Conservation (phyloP, 2,797 vertebrate species). For the Malurus leucopterus region DNA sequence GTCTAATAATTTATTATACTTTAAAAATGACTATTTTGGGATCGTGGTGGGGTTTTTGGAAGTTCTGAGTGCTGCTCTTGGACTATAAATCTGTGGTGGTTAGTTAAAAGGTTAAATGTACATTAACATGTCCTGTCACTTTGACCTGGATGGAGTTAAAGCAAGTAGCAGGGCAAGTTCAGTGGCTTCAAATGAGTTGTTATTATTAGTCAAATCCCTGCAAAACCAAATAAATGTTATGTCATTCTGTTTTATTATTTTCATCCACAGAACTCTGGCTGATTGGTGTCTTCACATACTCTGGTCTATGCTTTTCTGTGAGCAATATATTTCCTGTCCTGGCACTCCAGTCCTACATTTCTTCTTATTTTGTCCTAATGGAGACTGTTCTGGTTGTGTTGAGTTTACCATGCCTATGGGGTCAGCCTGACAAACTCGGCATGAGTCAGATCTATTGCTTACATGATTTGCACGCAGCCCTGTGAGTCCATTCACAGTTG, state of each 20-base stretch:
- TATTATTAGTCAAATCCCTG: background rate
- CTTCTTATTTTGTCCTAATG: background rate
- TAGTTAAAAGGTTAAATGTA: slow-evolving; percentile 26
- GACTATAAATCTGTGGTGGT: background rate
- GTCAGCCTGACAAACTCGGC: background rate
- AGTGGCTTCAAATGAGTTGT: background rate
- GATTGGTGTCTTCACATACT: background rate
- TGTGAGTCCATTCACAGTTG: accelerated
- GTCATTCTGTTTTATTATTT: background rate
- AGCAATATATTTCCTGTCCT: background rate
- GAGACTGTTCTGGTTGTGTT: background rate
- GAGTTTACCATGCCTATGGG: background rate
- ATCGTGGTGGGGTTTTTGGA: background rate
- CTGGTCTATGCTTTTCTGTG: background rate
- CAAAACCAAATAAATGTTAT: background rate
- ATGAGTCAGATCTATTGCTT: background rate
- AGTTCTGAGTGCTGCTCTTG: background rate
- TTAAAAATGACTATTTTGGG: background rate
- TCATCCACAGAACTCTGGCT: background rate
- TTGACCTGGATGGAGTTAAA: slow-evolving; percentile 2
- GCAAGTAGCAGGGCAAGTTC: background rate
- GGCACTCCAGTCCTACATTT: background rate
- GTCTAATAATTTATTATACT: background rate
- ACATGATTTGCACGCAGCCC: accelerated
- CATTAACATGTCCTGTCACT: background rate